Evolutionary conservation across 2,113 vertebrate species (phyloP).

Genomic region (Rhizomys pruinosus): DNA sequence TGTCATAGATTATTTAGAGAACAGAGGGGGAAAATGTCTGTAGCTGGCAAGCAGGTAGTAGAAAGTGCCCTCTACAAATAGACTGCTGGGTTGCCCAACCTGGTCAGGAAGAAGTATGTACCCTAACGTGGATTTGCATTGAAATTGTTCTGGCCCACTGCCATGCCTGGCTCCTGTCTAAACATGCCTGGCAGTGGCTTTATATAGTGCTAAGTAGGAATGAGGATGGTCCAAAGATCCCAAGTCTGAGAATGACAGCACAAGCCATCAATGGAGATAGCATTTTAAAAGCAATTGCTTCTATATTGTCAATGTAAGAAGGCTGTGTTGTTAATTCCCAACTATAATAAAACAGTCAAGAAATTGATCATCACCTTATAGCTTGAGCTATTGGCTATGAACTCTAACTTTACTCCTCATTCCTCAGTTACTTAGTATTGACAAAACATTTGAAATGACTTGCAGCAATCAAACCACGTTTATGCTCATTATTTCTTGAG

Average conservation of each 20-base stretch:
- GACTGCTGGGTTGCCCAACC: background rate
- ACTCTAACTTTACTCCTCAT: background rate
- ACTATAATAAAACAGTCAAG: background rate
- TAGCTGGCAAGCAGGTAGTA: background rate
- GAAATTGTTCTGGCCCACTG: background rate
- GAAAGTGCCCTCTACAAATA: conserved; percentile 1
- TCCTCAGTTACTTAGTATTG: background rate
- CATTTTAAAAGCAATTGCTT: background rate
- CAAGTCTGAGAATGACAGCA: background rate
- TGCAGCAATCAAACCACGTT: background rate
- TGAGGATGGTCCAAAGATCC: background rate
- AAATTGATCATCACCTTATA: background rate
- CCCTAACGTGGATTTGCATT: background rate
- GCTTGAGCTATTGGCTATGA: background rate
- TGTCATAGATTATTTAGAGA: background rate
- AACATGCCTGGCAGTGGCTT: background rate
- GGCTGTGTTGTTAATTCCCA: background rate
- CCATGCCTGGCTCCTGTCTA: background rate
- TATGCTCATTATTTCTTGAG: background rate
- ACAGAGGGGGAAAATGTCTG: background rate
- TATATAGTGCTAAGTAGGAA: background rate
- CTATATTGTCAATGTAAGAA: background rate
- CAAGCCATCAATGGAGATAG: background rate
- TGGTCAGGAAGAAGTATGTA: conserved; percentile 39
- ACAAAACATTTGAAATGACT: background rate